Evolutionary conservation across 1,140 invertebrate genomes (phyloP).

Genomic region (Luehdorfia chinensis): DNA sequence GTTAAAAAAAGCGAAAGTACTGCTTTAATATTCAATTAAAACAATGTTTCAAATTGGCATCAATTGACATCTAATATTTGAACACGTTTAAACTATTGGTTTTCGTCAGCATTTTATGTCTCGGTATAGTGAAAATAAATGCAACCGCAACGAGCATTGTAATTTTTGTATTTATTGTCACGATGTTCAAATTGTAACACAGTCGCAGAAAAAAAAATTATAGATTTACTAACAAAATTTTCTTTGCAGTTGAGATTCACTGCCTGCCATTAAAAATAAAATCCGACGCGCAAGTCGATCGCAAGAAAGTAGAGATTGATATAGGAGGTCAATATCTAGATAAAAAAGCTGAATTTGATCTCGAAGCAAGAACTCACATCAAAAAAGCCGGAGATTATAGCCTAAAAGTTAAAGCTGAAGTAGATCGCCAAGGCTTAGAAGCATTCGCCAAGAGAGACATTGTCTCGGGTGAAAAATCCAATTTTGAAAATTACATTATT

Average conservation of each 20-base stretch:
- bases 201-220: conserved; percentile 6
- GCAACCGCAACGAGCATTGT: too few relatives aligned
- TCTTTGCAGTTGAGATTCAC: conserved; percentile 75
- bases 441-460: conserved; percentile 77
- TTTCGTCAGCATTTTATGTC: too few relatives aligned
- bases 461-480: conserved; percentile 77
- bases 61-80: too few relatives aligned
- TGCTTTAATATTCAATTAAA: too few relatives aligned
- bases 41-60: too few relatives aligned
- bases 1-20: too few relatives aligned
- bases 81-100: too few relatives aligned
- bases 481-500: conserved; percentile 79
- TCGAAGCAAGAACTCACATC: conserved; percentile 75
- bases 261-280: conserved; percentile 67
- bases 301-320: conserved; percentile 75
- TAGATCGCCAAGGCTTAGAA: conserved; percentile 79
- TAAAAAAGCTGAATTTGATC: conserved; percentile 77
- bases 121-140: too few relatives aligned
- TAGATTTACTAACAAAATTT: conserved; percentile 1
- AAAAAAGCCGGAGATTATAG: conserved; percentile 79
- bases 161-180: too few relatives aligned
- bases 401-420: conserved; percentile 75
- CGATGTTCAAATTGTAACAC: too few relatives aligned
- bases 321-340: conserved; percentile 74
- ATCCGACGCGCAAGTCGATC: conserved; percentile 73